Evolutionary conservation across 2,888 invertebrate species (phyloP), one percentile per base, ranked within the genome.

Genomic region (Mesorhabditis belari): DNA sequence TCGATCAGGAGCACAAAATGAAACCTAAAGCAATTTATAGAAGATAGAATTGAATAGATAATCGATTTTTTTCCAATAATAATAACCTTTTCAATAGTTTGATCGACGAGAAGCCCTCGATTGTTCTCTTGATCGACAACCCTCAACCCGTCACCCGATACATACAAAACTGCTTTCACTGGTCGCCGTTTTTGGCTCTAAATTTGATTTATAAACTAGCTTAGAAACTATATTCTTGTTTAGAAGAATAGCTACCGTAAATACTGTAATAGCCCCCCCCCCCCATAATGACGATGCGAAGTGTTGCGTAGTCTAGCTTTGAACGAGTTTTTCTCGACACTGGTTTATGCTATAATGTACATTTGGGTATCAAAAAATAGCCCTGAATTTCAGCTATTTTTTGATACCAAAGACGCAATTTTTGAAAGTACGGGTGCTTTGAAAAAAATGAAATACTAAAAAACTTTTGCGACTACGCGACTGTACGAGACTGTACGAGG

Each of bases 121-220:
- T 95, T 96, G 28, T 94, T 95, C 82, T 96, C 94, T 80, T 96
- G 96, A 83, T 98, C 98, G 1, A 98, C 96, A 3, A 98, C 96
- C 25, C 98, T 86, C 51, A 98, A 85, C 0, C 96, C 95, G 83
- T 98, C 98, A 4, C 85, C 85, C 5, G 84, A 84, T 23, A 85
- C 84, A 69, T 85, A 84, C 26, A 85, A 75, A 21, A 85, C 80
- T 1, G 84, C 85, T 65, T 83, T 88, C n/a, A 92, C 88, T 4
- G 92, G 90, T 76, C 92, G 87, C 66, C 92, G 87, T 61, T 91
- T 91, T 91, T 82, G 89, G 90, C 91, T 92, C 83, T 6, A 86
- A 85, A 66, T 24, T 29, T 58, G 27, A 51, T 51, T 51, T 51
- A 23, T 51, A 51, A 51, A n/a, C 12, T 19, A 12, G 3, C n/a